Evolutionary conservation across 2,888 invertebrate species (phyloP).

Genomic region (Acanthacorydalis orientalis): DNA sequence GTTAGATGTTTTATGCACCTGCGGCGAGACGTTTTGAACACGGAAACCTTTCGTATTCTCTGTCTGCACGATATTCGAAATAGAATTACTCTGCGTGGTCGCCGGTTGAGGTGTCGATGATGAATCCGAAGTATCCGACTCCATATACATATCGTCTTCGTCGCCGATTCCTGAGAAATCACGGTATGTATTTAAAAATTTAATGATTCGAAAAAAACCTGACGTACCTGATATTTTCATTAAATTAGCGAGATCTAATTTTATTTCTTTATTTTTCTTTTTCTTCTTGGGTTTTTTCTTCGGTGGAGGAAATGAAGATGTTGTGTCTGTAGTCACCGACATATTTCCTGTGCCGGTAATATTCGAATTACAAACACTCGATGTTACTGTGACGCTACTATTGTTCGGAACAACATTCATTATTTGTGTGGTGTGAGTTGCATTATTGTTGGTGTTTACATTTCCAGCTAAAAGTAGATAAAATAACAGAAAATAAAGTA

Average conservation of each 20-base stretch:
- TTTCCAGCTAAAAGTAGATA: neutral
- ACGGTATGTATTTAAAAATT: neutral
- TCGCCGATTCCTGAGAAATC: constrained; percentile 33
- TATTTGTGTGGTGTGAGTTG: constrained; percentile 1
- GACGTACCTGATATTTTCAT: constrained; percentile 49
- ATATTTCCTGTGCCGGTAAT: neutral
- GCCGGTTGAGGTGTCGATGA: constrained; percentile 9
- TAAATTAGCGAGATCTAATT: constrained; percentile 51
- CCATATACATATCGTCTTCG: constrained; percentile 40
- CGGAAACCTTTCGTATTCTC: constrained; percentile 5
- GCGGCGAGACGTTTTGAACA: constrained; percentile 14
- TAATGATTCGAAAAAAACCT: neutral
- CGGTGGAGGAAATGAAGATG: constrained; percentile 23
- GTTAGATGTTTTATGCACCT: constrained; percentile 12
- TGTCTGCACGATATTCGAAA: neutral
- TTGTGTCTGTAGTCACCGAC: neutral
- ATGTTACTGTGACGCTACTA: neutral
- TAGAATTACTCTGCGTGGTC: neutral
- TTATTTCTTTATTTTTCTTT: constrained; percentile 33
- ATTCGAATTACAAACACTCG: neutral
- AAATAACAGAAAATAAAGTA: too few species aligned
- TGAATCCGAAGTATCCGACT: constrained; percentile 22
- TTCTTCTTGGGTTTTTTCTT: constrained; percentile 36
- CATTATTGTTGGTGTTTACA: neutral
- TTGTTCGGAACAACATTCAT: constrained; percentile 2